A percentile compares a stretch with the other conserved stretches of the same genome.
Evolutionary conservation across 2,797 vertebrate species (phyloP).

Genomic region (Iguana delicatissima): DNA sequence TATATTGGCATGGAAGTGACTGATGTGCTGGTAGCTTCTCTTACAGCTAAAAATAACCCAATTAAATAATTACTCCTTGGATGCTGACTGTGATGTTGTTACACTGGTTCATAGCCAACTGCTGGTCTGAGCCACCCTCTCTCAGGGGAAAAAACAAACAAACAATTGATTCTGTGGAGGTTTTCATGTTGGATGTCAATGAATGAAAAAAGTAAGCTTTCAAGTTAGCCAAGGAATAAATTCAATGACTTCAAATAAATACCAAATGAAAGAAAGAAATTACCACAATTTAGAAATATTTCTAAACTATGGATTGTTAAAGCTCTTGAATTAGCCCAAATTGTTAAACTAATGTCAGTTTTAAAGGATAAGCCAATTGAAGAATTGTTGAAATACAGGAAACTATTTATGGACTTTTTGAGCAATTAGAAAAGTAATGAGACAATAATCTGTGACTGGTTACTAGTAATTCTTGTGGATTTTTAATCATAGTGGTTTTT

Average conservation of each 20-base stretch:
- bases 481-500: no score
- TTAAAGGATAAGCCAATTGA: no score
- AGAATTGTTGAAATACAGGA: no score
- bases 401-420: no score
- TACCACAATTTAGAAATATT: background rate
- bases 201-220: conserved; percentile 25
- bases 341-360: no score
- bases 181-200: conserved; percentile 42
- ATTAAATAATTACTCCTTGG: background rate
- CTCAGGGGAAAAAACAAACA: background rate
- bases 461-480: no score
- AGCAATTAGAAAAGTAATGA: no score
- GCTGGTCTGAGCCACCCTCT: background rate
- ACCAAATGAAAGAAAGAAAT: conserved; percentile 4
- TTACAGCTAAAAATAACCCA: conserved; percentile 23
- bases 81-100: background rate
- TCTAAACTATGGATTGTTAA: no score
- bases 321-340: no score
- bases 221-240: conserved; percentile 33
- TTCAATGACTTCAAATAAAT: conserved; percentile 39
- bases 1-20: background rate
- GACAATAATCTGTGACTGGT: no score
- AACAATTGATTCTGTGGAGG: conserved; percentile 36
- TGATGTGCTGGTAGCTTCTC: conserved; percentile 15
- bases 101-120: background rate